Conservation (phyloP, 1,140 invertebrate genomes). For the Probaryconus sp. region DNA sequence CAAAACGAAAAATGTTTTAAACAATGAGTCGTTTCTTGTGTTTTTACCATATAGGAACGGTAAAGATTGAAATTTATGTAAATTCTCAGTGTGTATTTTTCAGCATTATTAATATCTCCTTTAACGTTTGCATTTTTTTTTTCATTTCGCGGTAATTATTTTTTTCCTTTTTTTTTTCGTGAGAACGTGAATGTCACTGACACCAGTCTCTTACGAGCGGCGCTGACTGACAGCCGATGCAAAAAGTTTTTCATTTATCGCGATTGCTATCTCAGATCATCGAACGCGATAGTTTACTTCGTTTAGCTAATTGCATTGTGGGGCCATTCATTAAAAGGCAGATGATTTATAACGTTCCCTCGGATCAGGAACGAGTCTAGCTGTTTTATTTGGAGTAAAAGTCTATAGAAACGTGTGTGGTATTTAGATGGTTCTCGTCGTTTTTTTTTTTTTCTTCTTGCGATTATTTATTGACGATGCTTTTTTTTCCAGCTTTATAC, state of each 20-base stretch:
- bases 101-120: too few species aligned
- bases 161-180: too few species aligned
- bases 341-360: conserved; percentile 32
- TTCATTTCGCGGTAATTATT: too few species aligned
- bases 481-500: neutral
- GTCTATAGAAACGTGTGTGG: conserved; percentile 11
- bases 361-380: neutral
- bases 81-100: too few species aligned
- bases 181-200: too few species aligned
- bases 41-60: too few species aligned
- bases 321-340: conserved; percentile 18
- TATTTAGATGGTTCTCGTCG: conserved; percentile 28
- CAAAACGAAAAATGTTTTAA: too few species aligned
- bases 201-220: too few species aligned
- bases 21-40: too few species aligned
- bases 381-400: conserved; percentile 1
- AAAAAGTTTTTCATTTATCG: conserved; percentile 6
- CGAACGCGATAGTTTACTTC: conserved; percentile 7
- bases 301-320: conserved; percentile 31
- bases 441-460: conserved; percentile 21
- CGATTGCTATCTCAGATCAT: conserved; percentile 22
- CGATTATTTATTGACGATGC: conserved; percentile 29
- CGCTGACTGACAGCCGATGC: conserved; percentile 4
- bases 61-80: too few species aligned
- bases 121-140: too few species aligned